phyloP scores from a whole-genome alignment of 2,888 invertebrate genomes.

The Drymonia ruficornis region DNA sequence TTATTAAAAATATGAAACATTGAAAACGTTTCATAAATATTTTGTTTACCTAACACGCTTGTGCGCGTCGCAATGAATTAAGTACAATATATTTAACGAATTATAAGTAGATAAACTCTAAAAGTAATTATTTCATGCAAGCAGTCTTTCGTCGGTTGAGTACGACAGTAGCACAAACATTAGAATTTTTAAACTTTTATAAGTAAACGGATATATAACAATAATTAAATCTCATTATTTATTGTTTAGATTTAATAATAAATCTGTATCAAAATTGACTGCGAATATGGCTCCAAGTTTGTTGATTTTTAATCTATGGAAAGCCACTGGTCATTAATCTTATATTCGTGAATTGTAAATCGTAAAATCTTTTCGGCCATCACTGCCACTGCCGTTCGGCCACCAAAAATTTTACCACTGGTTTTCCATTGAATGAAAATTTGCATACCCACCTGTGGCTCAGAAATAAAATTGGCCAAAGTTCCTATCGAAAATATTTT shows the following conservation, averaged over 20 bases:
- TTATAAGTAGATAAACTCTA: constrained; percentile 40
- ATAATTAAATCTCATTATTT: constrained; percentile 21
- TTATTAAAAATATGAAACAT: constrained; percentile 36
- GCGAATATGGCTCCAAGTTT: no score
- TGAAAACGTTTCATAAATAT: constrained; percentile 28
- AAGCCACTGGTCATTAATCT: no score
- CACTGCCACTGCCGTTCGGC: no score
- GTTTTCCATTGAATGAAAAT: no score
- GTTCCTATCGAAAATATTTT: no score
- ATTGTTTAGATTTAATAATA: constrained; percentile 20
- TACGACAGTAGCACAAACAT: constrained; percentile 35
- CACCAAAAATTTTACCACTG: no score
- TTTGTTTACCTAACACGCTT: constrained; percentile 35
- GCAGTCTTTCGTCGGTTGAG: constrained; percentile 61
- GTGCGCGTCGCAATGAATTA: constrained; percentile 26
- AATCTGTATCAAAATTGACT: constrained; percentile 29
- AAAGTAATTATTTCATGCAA: constrained; percentile 56
- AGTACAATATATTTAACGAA: constrained; percentile 26
- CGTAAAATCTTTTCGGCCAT: no score
- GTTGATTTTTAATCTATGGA: no score
- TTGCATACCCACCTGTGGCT: no score
- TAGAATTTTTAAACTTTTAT: constrained; percentile 14
- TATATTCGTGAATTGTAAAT: no score
- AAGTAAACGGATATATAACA: constrained; percentile 25
- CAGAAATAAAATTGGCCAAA: constrained; percentile 19